A percentile compares a stretch with the other conserved stretches of the same genome.
phyloP scores from a whole-genome alignment of 2,797 vertebrate species.

The Sebastes itinus region DNA sequence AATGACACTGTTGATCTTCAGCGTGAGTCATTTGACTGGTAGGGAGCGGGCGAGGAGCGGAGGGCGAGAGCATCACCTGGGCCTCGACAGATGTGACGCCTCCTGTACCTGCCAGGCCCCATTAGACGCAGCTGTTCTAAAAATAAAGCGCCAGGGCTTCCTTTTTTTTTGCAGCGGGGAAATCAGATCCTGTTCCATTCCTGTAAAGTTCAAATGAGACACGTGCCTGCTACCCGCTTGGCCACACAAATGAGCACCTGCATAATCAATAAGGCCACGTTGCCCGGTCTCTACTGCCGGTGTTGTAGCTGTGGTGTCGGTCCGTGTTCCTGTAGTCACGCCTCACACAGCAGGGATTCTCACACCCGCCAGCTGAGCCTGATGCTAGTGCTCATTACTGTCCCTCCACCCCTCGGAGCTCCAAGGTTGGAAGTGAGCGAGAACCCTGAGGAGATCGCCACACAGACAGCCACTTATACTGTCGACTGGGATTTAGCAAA shows the following conservation, averaged over 20 bases:
- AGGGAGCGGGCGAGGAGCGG: conserved; percentile 58
- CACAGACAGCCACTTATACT: conserved; percentile 28
- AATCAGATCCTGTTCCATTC: conserved; percentile 72
- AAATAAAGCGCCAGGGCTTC: conserved; percentile 78
- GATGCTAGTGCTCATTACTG: conserved; percentile 62
- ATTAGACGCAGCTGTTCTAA: conserved; percentile 83
- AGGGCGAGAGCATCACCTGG: conserved; percentile 77
- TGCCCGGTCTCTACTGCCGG: conserved; percentile 40
- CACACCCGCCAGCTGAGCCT: conserved; percentile 53
- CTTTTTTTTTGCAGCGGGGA: conserved; percentile 67
- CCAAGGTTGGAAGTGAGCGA: conserved; percentile 27
- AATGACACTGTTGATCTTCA: conserved; percentile 83
- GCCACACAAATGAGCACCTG: conserved; percentile 80
- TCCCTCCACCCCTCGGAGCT: conserved; percentile 37
- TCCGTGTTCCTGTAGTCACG: conserved; percentile 50
- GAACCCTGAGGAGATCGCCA: conserved; percentile 37
- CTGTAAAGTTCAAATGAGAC: conserved; percentile 81
- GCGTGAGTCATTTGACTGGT: conserved; percentile 81
- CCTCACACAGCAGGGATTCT: conserved; percentile 51
- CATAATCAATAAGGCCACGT: conserved; percentile 75
- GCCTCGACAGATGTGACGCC: conserved; percentile 82
- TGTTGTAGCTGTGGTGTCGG: conserved; percentile 53
- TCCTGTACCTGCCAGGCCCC: conserved; percentile 85
- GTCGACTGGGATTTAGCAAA: conserved; percentile 31
- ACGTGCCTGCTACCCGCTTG: conserved; percentile 70